Evolutionary conservation across 2,888 invertebrate genomes (phyloP).

Genomic region (Camponotus fellah): DNA sequence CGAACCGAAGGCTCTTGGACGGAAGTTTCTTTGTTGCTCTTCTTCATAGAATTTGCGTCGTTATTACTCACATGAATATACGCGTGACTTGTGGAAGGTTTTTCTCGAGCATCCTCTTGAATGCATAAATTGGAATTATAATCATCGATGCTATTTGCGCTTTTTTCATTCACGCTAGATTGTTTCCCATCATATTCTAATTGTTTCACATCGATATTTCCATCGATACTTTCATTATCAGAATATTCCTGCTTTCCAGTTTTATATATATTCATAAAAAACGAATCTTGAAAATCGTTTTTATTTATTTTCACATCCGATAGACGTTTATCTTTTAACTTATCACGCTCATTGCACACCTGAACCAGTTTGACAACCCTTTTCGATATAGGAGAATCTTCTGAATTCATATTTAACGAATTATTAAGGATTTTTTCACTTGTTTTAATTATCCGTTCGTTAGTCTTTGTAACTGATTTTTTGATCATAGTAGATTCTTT

Average conservation of each 20-base stretch:
- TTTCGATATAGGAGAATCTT: conserved; percentile 69
- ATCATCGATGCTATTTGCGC: conserved; percentile 22
- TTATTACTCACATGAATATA: not conserved
- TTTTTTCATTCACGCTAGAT: not conserved
- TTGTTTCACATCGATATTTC: not conserved
- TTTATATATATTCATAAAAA: conserved; percentile 82
- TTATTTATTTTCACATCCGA: conserved; percentile 22
- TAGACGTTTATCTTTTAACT: conserved; percentile 38
- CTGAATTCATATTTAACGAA: conserved; percentile 28
- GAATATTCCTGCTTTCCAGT: not conserved
- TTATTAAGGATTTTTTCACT: conserved; percentile 15
- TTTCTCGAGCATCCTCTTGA: not conserved
- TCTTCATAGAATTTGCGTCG: not conserved
- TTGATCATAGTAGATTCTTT: not conserved
- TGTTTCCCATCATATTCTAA: not conserved
- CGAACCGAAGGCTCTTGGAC: conserved; percentile 7
- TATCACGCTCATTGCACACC: conserved; percentile 56
- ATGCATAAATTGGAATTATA: not conserved
- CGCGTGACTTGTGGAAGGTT: conserved; percentile 3
- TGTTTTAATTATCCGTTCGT: not conserved
- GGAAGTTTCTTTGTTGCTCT: conserved; percentile 1
- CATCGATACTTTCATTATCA: conserved; percentile 1
- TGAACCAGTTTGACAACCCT: conserved; percentile 79
- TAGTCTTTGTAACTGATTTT: not conserved
- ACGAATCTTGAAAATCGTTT: conserved; percentile 80